Conservation (phyloP, 2,888 invertebrate genomes). For the Sisyra terminalis region DNA sequence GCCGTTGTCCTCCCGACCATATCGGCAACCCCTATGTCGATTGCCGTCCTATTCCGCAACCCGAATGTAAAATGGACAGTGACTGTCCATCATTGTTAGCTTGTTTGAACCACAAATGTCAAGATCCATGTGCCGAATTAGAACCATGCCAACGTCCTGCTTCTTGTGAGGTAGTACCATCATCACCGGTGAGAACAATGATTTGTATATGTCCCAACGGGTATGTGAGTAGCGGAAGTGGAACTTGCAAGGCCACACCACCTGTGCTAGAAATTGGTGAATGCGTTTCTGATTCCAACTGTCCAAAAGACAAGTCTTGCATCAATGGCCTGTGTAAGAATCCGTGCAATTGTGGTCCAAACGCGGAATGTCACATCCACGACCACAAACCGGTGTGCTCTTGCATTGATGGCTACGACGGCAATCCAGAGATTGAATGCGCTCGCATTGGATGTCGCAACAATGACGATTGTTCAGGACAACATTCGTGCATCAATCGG, state of each 20-base stretch:
- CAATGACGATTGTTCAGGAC: slow-evolving; percentile 62
- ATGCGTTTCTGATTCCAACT: slow-evolving; percentile 63
- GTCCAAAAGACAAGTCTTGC: slow-evolving; percentile 62
- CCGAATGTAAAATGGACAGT: slow-evolving; percentile 63
- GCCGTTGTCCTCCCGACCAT: slow-evolving; percentile 62
- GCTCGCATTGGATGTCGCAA: slow-evolving; percentile 54
- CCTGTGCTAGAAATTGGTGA: slow-evolving; percentile 42
- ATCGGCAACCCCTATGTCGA: slow-evolving; percentile 69
- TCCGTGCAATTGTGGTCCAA: slow-evolving; percentile 73
- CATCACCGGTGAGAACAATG: slow-evolving; percentile 74
- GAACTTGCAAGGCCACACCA: slow-evolving; percentile 59
- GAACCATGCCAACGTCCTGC: slow-evolving; percentile 69
- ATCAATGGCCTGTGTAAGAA: slow-evolving; percentile 62
- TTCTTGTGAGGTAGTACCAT: slow-evolving; percentile 63
- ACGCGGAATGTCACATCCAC: slow-evolving; percentile 68
- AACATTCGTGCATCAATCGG: slow-evolving; percentile 68
- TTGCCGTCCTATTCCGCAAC: slow-evolving; percentile 53
- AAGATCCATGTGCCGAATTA: slow-evolving; percentile 62
- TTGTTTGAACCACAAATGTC: slow-evolving; percentile 67
- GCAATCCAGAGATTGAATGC: slow-evolving; percentile 72
- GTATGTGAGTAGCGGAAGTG: slow-evolving; percentile 68
- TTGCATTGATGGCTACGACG: slow-evolving; percentile 67
- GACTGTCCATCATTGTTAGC: slow-evolving; percentile 69
- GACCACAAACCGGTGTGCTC: slow-evolving; percentile 79
- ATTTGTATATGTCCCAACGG: slow-evolving; percentile 80